Evolutionary conservation across 2,797 vertebrate species (phyloP), one percentile per base, ranked within the genome.

Genomic region (Petrocephalus schoutedeni): DNA sequence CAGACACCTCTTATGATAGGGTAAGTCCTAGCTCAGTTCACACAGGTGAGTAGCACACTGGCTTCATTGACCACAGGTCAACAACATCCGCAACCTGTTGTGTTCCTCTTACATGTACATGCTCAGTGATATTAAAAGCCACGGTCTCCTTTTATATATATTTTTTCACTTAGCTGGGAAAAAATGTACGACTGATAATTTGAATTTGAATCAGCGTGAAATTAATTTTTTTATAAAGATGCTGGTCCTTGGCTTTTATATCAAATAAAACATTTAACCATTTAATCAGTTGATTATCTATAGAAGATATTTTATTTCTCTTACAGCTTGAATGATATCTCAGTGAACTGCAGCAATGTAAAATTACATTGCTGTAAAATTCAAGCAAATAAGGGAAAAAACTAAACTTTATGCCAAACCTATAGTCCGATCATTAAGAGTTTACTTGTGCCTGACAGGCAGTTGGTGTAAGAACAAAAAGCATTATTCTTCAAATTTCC

Each of bases 1-100:
- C 95, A 92, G 94, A 95, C 91, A 94, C 94, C 91, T 93, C 93
- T 96, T 94, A 95, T 93, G 94, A 94, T 95, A 96, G 95, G 95
- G 95, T 96, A 96, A 96, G 95, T 96, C 90, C 58, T 93, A 95
- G 94, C 91, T 94, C 92, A 85, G 91, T 92, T 92, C 86, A 58
- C 92, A 71, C 56, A 94, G 95, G 95, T 95, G 94, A 95, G 95
- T 95, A 93, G 61, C 83, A 45, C 87, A 64, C 83, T 85, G 32
- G 45, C 23, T 32, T 67, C 87, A 85, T 92, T 90, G 86, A 87
- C 89, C 92, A 88, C 56, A 90, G 89, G 90, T 90, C 83, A 93
- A 91, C 92, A 6, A 87, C 93, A 93, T 94, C 90, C 89, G 92
- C 89, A 92, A 92, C 92, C 90, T 91, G 91, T 89, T 93, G 86